Evolutionary conservation across 2,888 invertebrate species (phyloP), one percentile per base, ranked within the genome.

Genomic region (Melitaea athalia): DNA sequence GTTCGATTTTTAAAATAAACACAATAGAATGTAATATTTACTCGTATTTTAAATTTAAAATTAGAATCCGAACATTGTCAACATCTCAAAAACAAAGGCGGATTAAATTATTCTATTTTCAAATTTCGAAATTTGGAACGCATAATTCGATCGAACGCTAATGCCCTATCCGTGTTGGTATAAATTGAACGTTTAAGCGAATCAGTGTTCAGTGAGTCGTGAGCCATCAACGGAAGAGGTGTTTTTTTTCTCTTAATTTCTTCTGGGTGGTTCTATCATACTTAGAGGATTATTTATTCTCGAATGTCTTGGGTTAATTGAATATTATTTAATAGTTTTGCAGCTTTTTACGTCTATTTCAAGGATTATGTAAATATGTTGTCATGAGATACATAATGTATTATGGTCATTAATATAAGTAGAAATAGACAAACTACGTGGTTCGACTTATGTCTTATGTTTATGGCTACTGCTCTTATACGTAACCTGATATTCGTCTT

Each of bases 91-190:
- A 87, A 88, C 85, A 89, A 86, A 84, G 81, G 79, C 69, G 73
- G 76, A 77, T 74, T 74, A 72, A 79, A 79, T 84, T 83, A 88
- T 87, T 87, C 84, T 81, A 88, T 87, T 88, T 88, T 85, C 82
- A 83, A 88, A 88, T 87, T 87, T 83, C 81, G 53, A 84, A 87
- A 88, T 86, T 87, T 81, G 78, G 83, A 85, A 83, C 83, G 81
- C 78, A 79, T 88, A 86, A 90, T 86, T 88, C 86, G 79, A 88
- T 89, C 87, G 85, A 79, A 79, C 79, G 84, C 83, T 89, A 90
- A 90, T 90, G 90, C 88, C 78, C 79, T 81, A 86, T 81, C 79
- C 88, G 82, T 90, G 90, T 89, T 82, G 79, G 77, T 84, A 82
- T 84, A 87, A 87, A 89, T 85, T 80, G 85, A 79, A 81, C 83